Conservation (phyloP, 2,888 invertebrate species). For the Chrysina gloriosa region DNA sequence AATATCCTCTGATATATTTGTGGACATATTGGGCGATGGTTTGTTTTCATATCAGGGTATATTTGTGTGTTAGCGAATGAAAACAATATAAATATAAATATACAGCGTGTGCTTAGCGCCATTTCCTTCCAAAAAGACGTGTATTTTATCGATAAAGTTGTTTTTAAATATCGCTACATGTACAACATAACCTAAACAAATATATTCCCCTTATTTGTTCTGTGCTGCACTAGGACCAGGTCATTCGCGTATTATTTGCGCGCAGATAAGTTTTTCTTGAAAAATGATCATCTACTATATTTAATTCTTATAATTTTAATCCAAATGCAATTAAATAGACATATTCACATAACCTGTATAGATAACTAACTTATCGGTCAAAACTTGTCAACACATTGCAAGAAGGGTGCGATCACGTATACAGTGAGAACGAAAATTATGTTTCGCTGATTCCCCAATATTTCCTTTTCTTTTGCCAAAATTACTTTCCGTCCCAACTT, state of each 20-base stretch:
- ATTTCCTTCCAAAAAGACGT: too few relatives aligned
- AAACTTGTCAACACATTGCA: neutral
- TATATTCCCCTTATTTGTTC: conserved; percentile 1
- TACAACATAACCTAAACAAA: conserved; percentile 21
- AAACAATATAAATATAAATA: conserved; percentile 22
- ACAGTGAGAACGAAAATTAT: too few relatives aligned
- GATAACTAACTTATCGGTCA: neutral
- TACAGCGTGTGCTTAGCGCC: conserved; percentile 12
- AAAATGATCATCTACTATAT: neutral
- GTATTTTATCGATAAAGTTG: too few relatives aligned
- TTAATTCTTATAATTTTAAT: too few relatives aligned
- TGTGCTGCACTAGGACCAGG: neutral
- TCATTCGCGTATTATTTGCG: conserved; percentile 8
- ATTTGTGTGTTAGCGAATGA: conserved; percentile 41
- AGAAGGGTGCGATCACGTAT: neutral
- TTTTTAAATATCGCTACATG: neutral
- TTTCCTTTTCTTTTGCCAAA: too few relatives aligned
- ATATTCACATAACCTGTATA: too few relatives aligned
- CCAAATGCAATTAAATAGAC: neutral
- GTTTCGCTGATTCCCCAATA: too few relatives aligned
- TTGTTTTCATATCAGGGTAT: conserved; percentile 41
- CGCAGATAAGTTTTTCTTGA: neutral
- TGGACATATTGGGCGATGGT: conserved; percentile 55
- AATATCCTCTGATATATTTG: conserved; percentile 57
- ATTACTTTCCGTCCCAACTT: too few relatives aligned